Conservation (phyloP, 2,113 vertebrate genomes). For the Leucopternis melanops region DNA sequence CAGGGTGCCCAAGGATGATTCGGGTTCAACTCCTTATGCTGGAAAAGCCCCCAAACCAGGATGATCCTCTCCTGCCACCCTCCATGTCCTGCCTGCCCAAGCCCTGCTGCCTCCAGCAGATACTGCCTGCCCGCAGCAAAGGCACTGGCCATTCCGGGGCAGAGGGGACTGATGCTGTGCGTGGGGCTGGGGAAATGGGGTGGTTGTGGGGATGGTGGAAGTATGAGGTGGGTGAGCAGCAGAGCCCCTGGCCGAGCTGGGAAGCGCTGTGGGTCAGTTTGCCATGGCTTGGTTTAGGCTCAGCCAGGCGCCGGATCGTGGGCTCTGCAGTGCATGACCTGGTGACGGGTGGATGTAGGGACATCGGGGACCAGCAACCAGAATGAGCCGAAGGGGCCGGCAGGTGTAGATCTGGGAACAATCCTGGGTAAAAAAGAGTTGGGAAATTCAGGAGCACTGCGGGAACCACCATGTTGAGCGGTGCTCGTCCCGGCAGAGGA, state of each 20-base stretch:
- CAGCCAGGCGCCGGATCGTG: fast-evolving
- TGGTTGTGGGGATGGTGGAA: not conserved
- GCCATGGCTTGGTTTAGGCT: not conserved
- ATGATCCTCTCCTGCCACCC: not conserved
- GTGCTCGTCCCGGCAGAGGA: not conserved
- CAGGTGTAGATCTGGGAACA: not conserved
- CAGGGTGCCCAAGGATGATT: not conserved
- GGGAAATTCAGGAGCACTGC: not conserved
- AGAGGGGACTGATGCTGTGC: not conserved
- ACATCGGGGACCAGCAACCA: not conserved
- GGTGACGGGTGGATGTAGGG: not conserved
- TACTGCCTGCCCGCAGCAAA: not conserved
- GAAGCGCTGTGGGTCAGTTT: not conserved
- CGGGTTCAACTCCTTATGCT: not conserved
- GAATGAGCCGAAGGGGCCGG: fast-evolving
- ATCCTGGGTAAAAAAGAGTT: too few species aligned
- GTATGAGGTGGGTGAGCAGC: not conserved
- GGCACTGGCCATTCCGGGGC: not conserved
- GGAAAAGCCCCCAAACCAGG: not conserved
- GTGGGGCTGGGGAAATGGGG: not conserved
- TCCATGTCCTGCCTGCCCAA: not conserved
- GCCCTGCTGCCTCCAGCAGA: not conserved
- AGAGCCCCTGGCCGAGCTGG: not conserved
- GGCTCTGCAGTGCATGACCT: not conserved
- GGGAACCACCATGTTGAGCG: fast-evolving